A percentile compares a stretch with the other conserved stretches of the same genome.
phyloP scores from a whole-genome alignment of 2,113 vertebrate genomes.

The Corythoichthys intestinalis region DNA sequence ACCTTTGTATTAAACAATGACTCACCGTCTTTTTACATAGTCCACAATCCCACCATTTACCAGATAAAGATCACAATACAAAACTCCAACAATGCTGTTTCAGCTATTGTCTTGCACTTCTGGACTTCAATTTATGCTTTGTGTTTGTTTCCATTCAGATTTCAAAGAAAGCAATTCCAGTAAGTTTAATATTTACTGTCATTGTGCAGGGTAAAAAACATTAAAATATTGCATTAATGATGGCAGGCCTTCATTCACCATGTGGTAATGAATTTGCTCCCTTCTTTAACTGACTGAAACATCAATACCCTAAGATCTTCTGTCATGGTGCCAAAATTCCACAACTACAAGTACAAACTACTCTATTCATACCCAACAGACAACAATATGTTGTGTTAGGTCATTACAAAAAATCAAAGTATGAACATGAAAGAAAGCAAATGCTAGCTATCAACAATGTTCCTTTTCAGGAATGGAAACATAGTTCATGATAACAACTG shows the following conservation, averaged over 20 bases:
- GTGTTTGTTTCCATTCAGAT: constrained; percentile 7
- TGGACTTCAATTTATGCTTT: constrained; percentile 47
- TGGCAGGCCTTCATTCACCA: not conserved
- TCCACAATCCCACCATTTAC: constrained; percentile 6
- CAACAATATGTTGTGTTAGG: not conserved
- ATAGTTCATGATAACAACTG: not conserved
- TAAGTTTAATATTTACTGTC: not conserved
- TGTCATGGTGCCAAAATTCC: not conserved
- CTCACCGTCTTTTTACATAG: constrained; percentile 17
- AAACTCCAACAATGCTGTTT: not conserved
- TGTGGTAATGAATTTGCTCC: constrained; percentile 10
- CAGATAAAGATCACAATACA: not conserved
- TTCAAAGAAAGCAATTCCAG: not conserved
- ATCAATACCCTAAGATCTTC: not conserved
- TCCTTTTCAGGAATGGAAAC: not conserved
- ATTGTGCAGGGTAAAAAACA: not conserved
- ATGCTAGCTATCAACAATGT: not conserved
- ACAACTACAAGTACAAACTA: not conserved
- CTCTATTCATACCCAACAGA: not conserved
- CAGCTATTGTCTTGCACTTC: constrained; percentile 1
- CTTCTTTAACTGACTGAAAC: not conserved
- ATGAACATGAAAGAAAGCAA: not conserved
- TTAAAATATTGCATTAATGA: not conserved
- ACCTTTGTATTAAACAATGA: constrained; percentile 16
- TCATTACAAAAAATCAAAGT: not conserved